Percentiles rank a stretch among this genome's conserved stretches.
These are phyloP conservation scores for Eupeodes latifasciatus DNA, from an alignment of 2,888 invertebrate species.

Conservation along the genomic window DNA sequence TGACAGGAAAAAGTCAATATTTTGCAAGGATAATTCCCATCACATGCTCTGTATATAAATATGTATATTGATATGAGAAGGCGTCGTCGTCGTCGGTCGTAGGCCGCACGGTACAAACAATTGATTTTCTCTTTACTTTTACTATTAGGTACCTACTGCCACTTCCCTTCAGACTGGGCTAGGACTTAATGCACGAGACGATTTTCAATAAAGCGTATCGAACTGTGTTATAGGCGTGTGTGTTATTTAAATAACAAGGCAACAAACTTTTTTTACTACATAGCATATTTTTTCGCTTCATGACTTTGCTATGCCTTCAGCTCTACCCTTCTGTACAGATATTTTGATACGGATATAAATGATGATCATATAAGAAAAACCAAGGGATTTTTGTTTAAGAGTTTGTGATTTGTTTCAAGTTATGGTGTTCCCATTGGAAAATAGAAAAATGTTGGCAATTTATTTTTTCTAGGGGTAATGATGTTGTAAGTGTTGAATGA, in stretches of 20 bases:
- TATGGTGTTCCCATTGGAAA: no score
- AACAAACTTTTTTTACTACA: constrained; percentile 31
- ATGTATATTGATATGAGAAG: no score
- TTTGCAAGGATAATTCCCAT: constrained; percentile 44
- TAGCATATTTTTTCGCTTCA: neutral
- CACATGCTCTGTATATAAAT: neutral
- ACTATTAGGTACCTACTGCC: neutral
- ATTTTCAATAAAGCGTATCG: constrained; percentile 54
- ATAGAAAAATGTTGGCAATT: no score
- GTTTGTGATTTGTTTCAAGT: no score
- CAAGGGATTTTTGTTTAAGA: no score
- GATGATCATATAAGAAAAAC: no score
- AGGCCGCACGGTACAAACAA: constrained; percentile 22
- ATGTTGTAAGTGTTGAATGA: no score
- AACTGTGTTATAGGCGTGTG: constrained; percentile 40
- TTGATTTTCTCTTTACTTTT: neutral
- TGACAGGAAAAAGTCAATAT: constrained; percentile 18
- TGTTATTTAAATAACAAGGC: constrained; percentile 35
- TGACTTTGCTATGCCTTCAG: neutral
- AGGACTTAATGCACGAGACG: constrained; percentile 15
- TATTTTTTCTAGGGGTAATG: no score
- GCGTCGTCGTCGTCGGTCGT: no score
- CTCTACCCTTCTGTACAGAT: no score
- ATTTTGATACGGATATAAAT: neutral
- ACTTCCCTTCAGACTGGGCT: neutral